Evolutionary conservation across 1,140 invertebrate species (phyloP).

Genomic region (Potamilus streckersoni): DNA sequence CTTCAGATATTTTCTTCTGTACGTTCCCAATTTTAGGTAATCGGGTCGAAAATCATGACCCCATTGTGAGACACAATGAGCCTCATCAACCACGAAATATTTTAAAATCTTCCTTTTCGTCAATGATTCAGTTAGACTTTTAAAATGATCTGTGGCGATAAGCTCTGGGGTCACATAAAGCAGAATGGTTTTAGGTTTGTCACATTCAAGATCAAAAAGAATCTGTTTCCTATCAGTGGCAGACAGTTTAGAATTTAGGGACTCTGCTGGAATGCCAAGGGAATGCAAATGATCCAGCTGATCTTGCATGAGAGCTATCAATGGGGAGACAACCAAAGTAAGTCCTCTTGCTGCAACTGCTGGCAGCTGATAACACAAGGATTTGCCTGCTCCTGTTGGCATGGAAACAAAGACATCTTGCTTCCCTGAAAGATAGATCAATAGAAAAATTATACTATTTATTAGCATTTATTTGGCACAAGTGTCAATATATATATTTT

Average conservation of each 20-base stretch:
- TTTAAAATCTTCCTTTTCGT: conserved; percentile 71
- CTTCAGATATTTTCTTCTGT: conserved; percentile 80
- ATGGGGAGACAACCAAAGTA: conserved; percentile 77
- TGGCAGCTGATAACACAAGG: conserved; percentile 80
- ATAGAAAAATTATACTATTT: background rate
- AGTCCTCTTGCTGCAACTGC: conserved; percentile 73
- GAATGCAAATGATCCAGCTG: conserved; percentile 70
- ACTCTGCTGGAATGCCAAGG: conserved; percentile 81
- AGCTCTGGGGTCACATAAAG: conserved; percentile 95
- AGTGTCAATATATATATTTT: no score
- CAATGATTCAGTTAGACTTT: conserved; percentile 69
- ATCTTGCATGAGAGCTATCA: conserved; percentile 79
- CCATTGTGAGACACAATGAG: conserved; percentile 98
- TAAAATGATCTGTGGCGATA: conserved; percentile 82
- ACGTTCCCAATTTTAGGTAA: conserved; percentile 86
- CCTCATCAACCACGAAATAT: conserved; percentile 93
- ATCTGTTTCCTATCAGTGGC: conserved; percentile 80
- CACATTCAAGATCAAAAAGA: conserved; percentile 47
- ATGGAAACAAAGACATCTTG: conserved; percentile 79
- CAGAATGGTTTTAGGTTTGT: conserved; percentile 78
- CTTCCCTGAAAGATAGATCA: conserved; percentile 66
- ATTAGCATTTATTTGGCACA: no score
- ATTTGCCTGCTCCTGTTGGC: conserved; percentile 81
- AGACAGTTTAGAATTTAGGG: conserved; percentile 89
- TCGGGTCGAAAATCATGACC: conserved; percentile 97